Evolutionary conservation across 2,113 vertebrate genomes (phyloP), one percentile per base, ranked within the genome.

Genomic region (Laterallus jamaicensis): DNA sequence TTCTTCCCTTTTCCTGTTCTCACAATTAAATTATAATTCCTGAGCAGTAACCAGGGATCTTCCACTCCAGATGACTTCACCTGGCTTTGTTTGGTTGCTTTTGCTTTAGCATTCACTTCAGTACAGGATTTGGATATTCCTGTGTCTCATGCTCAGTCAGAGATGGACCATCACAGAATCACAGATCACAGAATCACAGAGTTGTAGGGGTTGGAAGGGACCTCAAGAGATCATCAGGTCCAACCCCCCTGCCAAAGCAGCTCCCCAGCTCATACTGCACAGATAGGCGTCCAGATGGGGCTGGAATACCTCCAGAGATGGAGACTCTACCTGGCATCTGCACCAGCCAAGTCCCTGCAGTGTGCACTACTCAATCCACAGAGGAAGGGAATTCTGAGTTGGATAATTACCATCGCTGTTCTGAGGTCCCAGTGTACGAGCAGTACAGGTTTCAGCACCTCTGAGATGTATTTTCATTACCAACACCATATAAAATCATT

Each of bases 391-490:
- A 37, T 49, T 52, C 44, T 0, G 9, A 47, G 44, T 40, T 59
- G 47, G 50, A 9, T 59, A 63, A 94, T 73, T 59, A 28, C 29
- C 37, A 6, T 0, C 11, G 69, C 20, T 66, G 8, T 6, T 15
- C 0, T 17, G 74, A 37, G 44, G 63, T 26, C 66, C 49, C 0
- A 1, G 35, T 29, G 82, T 37, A 42, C 18, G 32, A 26, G 31
- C 50, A 66, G 25, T 28, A 12, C 21, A 32, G 66, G 69, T 66
- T 64, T 9, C 77, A 73, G 70, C 58, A 21, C 44, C 39, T 67
- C 69, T 6, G 62, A 67, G 80, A 18, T 0, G 0, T 24, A 32
- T 82, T 90, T 90, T 24, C 68, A 59, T 80, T 56, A 71, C 35
- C 58, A 54, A 2, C 75, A 62, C 4, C 54, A 47, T 32, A 63